Conservation (phyloP, 2,797 vertebrate species). For the Heteromormyrus szaboi region DNA sequence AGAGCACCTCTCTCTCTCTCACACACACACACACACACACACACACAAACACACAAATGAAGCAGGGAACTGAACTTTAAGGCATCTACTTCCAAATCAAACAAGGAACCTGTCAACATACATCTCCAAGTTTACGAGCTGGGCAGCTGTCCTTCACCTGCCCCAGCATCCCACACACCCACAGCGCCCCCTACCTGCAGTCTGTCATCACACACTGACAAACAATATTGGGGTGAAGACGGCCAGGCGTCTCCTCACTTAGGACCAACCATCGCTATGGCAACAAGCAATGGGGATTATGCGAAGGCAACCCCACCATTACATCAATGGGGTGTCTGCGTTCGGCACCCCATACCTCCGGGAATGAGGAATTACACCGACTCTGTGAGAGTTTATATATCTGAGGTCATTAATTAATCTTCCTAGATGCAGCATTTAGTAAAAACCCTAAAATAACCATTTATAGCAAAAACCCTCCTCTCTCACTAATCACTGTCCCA, state of each 20-base stretch:
- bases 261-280: background rate
- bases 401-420: background rate
- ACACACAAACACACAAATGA: background rate
- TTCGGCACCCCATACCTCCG: background rate
- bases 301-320: background rate
- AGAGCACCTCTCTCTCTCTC: background rate
- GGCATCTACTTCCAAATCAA: conserved; percentile 37
- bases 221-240: conserved; percentile 24
- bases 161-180: conserved; percentile 37
- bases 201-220: conserved; percentile 34
- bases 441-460: background rate
- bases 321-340: background rate
- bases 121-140: conserved; percentile 63
- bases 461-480: background rate
- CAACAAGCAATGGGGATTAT: background rate
- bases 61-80: conserved; percentile 28
- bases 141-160: conserved; percentile 67
- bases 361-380: background rate
- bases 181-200: conserved; percentile 23
- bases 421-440: background rate
- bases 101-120: conserved; percentile 58
- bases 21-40: background rate
- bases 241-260: background rate
- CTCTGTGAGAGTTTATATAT: background rate
- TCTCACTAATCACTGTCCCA: background rate